Conservation (phyloP, 1,140 invertebrate genomes). For the Lordiphosa mommai region DNA sequence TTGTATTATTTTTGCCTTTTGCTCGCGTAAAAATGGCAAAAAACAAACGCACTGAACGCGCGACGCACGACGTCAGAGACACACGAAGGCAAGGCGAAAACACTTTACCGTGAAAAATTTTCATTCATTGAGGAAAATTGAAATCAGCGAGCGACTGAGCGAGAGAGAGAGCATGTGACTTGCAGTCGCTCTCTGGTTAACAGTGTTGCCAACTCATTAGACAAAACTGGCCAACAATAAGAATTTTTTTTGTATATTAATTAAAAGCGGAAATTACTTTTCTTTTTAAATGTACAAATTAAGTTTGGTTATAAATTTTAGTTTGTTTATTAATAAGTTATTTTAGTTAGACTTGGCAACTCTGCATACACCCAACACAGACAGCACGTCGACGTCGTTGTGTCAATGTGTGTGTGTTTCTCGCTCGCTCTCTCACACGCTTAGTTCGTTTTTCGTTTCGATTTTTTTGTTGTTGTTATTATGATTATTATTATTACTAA, state of each 20-base stretch:
- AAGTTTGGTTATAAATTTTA: too few species aligned
- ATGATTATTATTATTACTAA: constrained; percentile 45
- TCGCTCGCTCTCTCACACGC: constrained; percentile 47
- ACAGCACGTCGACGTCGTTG: constrained; percentile 53
- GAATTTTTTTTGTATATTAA: too few species aligned
- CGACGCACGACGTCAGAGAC: constrained; percentile 43
- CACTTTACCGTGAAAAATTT: constrained; percentile 73
- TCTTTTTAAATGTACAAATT: too few species aligned
- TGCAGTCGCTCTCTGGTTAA: constrained; percentile 17
- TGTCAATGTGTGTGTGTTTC: not conserved
- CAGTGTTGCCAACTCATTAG: constrained; percentile 63
- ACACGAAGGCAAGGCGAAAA: constrained; percentile 44
- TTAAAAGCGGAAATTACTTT: too few species aligned
- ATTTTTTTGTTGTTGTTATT: constrained; percentile 61
- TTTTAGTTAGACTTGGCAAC: constrained; percentile 17
- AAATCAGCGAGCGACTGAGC: constrained; percentile 43
- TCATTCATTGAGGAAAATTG: constrained; percentile 77
- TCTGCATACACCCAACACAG: constrained; percentile 32
- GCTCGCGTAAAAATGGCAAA: constrained; percentile 6
- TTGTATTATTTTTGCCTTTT: constrained; percentile 13
- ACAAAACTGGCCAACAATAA: constrained; percentile 18
- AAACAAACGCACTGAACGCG: constrained; percentile 1
- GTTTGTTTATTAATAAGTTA: too few species aligned
- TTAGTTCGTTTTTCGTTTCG: constrained; percentile 43
- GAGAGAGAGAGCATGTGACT: constrained; percentile 18